Percentiles rank a stretch among this genome's conserved stretches.
These are phyloP conservation scores for Melitaea cinxia DNA, from an alignment of 1,140 invertebrate genomes.

Conservation along the genomic window DNA sequence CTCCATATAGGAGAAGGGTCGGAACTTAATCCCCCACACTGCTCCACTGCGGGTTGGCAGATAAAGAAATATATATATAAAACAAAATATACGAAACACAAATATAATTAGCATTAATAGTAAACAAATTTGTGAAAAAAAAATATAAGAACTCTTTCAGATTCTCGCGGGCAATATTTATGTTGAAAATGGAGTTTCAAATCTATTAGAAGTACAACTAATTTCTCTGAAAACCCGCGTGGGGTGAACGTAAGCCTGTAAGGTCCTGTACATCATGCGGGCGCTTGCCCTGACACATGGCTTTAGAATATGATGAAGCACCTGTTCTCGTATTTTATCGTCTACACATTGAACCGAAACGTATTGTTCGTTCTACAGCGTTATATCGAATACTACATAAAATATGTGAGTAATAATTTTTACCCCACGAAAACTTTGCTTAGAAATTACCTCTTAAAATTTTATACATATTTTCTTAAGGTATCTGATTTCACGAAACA, in stretches of 20 bases:
- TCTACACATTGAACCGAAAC: constrained; percentile 58
- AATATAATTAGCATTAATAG: no score
- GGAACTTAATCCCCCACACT: no score
- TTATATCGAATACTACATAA: constrained; percentile 7
- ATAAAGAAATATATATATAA: no score
- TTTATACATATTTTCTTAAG: not conserved
- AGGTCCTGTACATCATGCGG: constrained; percentile 70
- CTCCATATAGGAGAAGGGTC: no score
- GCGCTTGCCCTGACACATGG: constrained; percentile 63
- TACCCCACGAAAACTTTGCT: not conserved
- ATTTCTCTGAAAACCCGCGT: constrained; percentile 47
- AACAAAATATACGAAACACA: no score
- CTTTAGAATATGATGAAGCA: constrained; percentile 74
- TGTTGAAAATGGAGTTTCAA: constrained; percentile 34
- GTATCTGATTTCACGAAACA: not conserved
- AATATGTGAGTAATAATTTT: constrained; percentile 10
- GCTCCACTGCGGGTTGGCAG: no score
- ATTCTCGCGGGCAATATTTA: constrained; percentile 11
- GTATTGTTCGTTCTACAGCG: constrained; percentile 46
- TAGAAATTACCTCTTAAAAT: constrained; percentile 1
- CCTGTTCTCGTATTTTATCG: constrained; percentile 75
- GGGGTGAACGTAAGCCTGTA: constrained; percentile 59
- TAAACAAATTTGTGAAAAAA: constrained; percentile 1
- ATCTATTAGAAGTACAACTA: constrained; percentile 56
- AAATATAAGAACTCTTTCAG: not conserved